A percentile compares a stretch with the other conserved stretches of the same genome.
These are phyloP conservation scores for Antigone vipio DNA, from an alignment of 2,113 vertebrate genomes.

Conservation along the genomic window DNA sequence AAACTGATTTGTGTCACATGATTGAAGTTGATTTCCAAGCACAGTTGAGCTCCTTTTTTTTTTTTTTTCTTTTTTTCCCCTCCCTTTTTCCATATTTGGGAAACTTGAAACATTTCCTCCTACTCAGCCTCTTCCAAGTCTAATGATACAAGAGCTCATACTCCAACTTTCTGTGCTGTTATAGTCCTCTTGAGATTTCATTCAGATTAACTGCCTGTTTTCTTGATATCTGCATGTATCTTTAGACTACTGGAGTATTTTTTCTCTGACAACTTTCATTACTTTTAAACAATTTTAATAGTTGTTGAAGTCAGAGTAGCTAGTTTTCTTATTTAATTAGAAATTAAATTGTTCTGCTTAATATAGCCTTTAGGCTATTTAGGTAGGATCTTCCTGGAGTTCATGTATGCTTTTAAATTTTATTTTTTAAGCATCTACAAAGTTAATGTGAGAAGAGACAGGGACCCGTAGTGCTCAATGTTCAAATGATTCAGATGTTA, in stretches of 20 bases:
- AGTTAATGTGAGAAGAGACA: not conserved
- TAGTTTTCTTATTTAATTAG: not conserved
- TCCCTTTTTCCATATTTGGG: not conserved
- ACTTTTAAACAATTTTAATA: not conserved
- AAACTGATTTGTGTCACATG: not conserved
- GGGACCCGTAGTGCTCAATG: not conserved
- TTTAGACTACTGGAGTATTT: not conserved
- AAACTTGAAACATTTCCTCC: not conserved
- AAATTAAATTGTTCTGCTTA: not conserved
- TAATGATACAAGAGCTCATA: not conserved
- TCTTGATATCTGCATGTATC: not conserved
- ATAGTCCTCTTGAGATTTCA: not conserved
- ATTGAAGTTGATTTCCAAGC: not conserved
- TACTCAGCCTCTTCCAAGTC: not conserved
- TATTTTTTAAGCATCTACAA: not conserved
- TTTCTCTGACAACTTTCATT: not conserved
- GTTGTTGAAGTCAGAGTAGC: not conserved
- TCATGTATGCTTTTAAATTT: not conserved
- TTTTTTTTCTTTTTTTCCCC: too few species aligned
- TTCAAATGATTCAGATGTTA: not conserved
- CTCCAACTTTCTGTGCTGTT: not conserved
- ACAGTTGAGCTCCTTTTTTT: not conserved
- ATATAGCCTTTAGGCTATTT: not conserved
- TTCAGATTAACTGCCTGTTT: not conserved
- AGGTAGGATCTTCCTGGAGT: not conserved